Evolutionary conservation across 1,140 invertebrate genomes (phyloP), one percentile per base, ranked within the genome.

Genomic region (Cydia fagiglandana): DNA sequence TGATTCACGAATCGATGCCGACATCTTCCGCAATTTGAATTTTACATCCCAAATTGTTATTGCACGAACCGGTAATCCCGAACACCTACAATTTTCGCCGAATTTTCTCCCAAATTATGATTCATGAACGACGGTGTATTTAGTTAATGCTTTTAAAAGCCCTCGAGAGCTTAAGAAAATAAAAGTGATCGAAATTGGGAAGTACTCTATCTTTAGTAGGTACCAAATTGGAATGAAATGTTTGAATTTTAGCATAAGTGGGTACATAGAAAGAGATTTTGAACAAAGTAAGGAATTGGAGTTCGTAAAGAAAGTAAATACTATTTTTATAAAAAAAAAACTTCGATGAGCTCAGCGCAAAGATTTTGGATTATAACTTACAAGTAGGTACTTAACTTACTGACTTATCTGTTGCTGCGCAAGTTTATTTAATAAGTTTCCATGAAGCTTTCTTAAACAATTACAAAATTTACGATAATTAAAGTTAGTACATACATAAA

Each of bases 1-100:
- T 61, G 56, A 47, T 15, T 61, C 56, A 0, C 66, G 15, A n/a
- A 41, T 70, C 66, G 66, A 70, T 70, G 34, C 30, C 30, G n/a
- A 70, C 66, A 41, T 70, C 66, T 70, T 20, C 34, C 66, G 5
- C 66, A 70, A 70, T 70, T 70, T 70, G 66, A 70, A 70, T 70
- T 70, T 70, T 70, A n/a, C 30, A 41, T 70, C 66, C 66, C 66
- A 70, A 70, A 70, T 68, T 70, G 66, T 70, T 70, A 70, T 70
- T 70, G 66, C 17, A 70, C 66, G 66, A 70, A n/a, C 17, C 66
- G 17, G 66, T 70, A 70, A 70, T 70, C 66, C 66, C 34, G 30
- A 38, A 70, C 66, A 70, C 66, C 66, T 70, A 34, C 66, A 70
- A 38, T 70, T 70, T 68, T 30, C 64, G 12, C 5, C 30, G 15